Conservation (phyloP, 37 sponge, comb jelly and placozoan species). For the Spongilla lacustris region DNA sequence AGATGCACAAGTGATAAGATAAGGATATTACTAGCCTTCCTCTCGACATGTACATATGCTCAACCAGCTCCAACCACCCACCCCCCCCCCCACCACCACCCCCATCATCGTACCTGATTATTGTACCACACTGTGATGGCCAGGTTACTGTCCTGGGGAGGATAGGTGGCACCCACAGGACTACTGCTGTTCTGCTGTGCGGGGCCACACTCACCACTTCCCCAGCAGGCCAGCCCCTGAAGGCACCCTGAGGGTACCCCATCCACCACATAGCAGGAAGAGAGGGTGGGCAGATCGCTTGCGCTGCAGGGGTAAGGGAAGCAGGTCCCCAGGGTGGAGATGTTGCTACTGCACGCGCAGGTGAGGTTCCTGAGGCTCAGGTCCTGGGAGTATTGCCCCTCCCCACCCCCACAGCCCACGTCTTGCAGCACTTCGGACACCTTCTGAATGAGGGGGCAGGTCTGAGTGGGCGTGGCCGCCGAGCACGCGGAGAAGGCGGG, state of each 20-base stretch:
- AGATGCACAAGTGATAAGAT: no score
- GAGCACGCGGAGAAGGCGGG: neutral
- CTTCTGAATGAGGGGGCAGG: neutral
- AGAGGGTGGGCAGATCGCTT: neutral
- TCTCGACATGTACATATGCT: no score
- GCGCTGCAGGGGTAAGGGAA: neutral
- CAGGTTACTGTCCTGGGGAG: neutral
- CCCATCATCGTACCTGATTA: slow-evolving; percentile 53
- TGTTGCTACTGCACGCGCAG: slow-evolving; percentile 37
- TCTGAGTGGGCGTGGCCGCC: neutral
- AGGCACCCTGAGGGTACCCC: neutral
- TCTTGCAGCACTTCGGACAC: neutral
- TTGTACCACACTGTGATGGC: slow-evolving; percentile 82
- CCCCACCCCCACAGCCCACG: neutral
- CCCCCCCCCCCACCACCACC: no score
- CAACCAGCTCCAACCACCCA: no score
- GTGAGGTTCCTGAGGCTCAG: neutral
- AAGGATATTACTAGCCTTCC: no score
- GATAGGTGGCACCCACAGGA: slow-evolving; percentile 1
- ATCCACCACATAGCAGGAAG: slow-evolving; percentile 24
- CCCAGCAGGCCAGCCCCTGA: neutral
- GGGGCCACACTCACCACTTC: neutral
- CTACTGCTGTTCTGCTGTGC: neutral
- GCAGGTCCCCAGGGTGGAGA: neutral
- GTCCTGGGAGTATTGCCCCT: neutral